Base-by-base conservation (phyloP, 2,797 vertebrate species). In the Nyctalus aviator region DNA sequence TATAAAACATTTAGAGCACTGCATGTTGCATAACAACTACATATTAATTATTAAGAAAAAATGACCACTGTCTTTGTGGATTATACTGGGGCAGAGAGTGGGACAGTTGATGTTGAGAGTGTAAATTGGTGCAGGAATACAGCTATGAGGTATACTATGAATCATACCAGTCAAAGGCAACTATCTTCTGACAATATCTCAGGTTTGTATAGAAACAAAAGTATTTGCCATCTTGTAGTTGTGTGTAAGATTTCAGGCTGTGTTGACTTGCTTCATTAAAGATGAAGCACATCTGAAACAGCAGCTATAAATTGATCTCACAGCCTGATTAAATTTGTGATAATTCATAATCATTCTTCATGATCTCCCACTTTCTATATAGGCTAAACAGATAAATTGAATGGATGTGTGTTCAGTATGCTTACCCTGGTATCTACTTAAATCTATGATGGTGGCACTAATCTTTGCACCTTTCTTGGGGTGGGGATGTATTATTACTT, bases 271-370 rank as follows among this genome's bases (percentile, higher is more conserved):
- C 69, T 75, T 91, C 35, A 46, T 87, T 94, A 92, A 64, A 90
- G 55, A 59, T 57, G 59, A 62, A 44, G 46, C 37, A 72, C 37
- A 44, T 72, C 55, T 83, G 55, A 57, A 92, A 57, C 41, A 84
- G 64, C 18, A 57, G 23, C 62, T 93, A 13, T 27, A 62, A 71
- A 37, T 79, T 91, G 86, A 32, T 68, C 11, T 84, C 77, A 59
- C 64, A 95, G 12, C 77, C 44, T 90, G n/a, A 62, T 92, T 81
- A 84, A 71, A 79, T 88, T 64, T 94, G 50, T 84, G 87, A 84
- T 88, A 88, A 81, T 69, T 44, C 25, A 84, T 66, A 41, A 32
- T 88, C 53, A 84, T 79, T 94, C n/a, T 88, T 88, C 59, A 68
- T 21, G 35, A 44, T 88, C 20, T 25, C 35, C 27, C 46, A 55